These are phyloP conservation scores for Melieria crassipennis DNA, from an alignment of 2,888 invertebrate species.

Conservation along the genomic window DNA sequence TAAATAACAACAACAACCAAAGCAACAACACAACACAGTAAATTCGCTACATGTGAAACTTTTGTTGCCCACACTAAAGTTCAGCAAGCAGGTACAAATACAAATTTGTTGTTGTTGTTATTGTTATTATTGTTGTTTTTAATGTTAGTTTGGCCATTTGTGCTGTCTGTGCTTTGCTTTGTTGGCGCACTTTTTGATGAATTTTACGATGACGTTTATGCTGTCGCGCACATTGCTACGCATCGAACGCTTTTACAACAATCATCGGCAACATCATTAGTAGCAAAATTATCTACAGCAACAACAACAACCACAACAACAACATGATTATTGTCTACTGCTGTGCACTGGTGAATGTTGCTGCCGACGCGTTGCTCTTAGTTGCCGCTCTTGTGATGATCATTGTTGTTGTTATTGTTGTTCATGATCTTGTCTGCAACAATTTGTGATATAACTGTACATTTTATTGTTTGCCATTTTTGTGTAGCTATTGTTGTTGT, in stretches of 20 bases:
- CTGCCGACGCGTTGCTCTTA: too few relatives aligned
- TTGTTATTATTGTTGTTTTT: not conserved
- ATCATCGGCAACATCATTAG: too few relatives aligned
- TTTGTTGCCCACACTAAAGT: not conserved
- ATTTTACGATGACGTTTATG: not conserved
- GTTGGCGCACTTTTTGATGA: not conserved
- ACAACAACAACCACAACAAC: not conserved
- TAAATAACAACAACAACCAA: too few relatives aligned
- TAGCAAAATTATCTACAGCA: not conserved
- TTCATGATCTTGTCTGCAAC: not conserved
- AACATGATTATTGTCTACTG: not conserved
- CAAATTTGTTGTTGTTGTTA: not conserved
- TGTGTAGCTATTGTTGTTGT: constrained; percentile 10
- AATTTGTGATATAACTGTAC: constrained; percentile 30
- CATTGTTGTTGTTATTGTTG: not conserved
- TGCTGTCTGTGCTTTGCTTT: not conserved
- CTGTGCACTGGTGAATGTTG: too few relatives aligned
- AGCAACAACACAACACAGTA: not conserved
- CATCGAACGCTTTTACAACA: too few relatives aligned
- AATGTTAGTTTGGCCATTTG: not conserved
- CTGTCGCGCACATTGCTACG: not conserved
- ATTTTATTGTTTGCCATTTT: constrained; percentile 9
- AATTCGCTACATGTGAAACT: not conserved
- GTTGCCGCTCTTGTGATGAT: too few relatives aligned
- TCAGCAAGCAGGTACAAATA: not conserved